phyloP scores from a whole-genome alignment of 2,888 invertebrate species.

The Stramonita haemastoma region DNA sequence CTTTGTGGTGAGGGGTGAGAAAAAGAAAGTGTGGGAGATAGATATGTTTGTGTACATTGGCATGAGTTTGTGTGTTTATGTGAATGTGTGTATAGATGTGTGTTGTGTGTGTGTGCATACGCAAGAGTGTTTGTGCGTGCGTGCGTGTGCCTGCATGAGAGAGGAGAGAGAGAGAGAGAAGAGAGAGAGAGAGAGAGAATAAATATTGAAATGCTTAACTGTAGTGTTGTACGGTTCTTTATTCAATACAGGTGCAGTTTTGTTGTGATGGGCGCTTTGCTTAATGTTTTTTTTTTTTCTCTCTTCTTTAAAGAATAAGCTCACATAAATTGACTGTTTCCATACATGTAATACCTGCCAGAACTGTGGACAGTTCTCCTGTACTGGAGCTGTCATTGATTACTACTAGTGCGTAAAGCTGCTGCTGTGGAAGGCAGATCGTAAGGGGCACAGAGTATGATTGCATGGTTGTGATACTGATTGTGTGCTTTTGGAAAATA shows the following conservation, averaged over 20 bases:
- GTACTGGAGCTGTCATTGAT: not conserved
- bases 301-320: not conserved
- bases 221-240: not conserved
- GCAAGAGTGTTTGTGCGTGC: not conserved
- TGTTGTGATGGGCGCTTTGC: not conserved
- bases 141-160: not conserved
- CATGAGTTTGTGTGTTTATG: not conserved
- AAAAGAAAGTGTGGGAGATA: not conserved
- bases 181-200: not conserved
- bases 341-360: conserved; percentile 2
- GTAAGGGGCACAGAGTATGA: not conserved
- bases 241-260: not conserved
- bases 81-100: not conserved
- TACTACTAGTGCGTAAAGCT: not conserved
- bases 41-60: not conserved
- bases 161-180: not conserved
- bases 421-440: not conserved
- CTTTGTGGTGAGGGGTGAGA: not conserved
- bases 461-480: conserved; percentile 25
- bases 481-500: conserved; percentile 4
- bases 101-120: not conserved
- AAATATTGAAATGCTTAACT: not conserved
- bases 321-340: not conserved
- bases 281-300: not conserved
- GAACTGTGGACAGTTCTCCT: not conserved